Conservation (phyloP, 2,113 vertebrate species). For the Neoarius graeffei region DNA sequence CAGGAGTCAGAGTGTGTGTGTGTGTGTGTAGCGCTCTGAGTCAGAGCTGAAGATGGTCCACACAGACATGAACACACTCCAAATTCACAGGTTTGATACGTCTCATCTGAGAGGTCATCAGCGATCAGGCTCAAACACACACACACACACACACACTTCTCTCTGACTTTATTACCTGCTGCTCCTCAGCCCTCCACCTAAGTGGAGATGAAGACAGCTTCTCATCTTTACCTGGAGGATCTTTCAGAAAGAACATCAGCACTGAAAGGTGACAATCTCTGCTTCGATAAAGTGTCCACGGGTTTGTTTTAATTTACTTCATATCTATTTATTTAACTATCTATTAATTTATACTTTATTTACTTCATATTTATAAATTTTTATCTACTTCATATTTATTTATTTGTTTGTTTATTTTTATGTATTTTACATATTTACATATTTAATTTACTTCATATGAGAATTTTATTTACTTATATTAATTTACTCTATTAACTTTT, state of each 20-base stretch:
- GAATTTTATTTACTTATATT: no score
- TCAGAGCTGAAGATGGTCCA: neutral
- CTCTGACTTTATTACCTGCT: neutral
- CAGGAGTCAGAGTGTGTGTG: neutral
- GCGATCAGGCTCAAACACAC: neutral
- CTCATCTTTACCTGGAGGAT: neutral
- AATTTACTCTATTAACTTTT: no score
- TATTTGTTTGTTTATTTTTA: no score
- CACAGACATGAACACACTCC: conserved; percentile 3
- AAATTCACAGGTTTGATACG: neutral
- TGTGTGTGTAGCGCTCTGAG: no score
- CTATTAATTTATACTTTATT: no score
- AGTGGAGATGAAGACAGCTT: neutral
- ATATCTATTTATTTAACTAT: no score
- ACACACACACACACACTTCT: neutral
- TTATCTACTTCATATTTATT: no score
- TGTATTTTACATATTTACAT: no score
- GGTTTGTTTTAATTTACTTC: no score
- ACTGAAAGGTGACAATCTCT: neutral
- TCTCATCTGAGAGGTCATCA: conserved; percentile 1
- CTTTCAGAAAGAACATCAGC: neutral
- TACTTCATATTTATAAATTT: no score
- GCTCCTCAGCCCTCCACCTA: conserved; percentile 3
- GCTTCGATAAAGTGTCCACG: neutral
- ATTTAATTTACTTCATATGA: no score